phyloP scores from a whole-genome alignment of 2,888 invertebrate species.

The Rhagonycha lutea region DNA sequence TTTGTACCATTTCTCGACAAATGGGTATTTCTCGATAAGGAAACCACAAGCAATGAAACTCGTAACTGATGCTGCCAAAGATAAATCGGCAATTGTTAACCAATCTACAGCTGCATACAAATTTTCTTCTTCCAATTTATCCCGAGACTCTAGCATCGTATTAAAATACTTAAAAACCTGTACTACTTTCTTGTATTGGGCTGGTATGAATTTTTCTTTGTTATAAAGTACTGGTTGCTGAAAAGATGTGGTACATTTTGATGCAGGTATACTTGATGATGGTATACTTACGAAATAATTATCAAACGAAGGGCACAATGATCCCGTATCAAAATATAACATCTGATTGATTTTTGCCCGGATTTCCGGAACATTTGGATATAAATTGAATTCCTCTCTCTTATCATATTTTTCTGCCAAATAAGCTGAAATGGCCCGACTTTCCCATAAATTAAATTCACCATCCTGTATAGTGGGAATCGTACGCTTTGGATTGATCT shows the following conservation, averaged over 20 bases:
- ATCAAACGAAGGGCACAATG: too few relatives aligned
- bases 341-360: conserved; percentile 79
- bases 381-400: conserved; percentile 65
- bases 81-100: conserved; percentile 72
- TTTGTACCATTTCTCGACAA: conserved; percentile 67
- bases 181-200: conserved; percentile 69
- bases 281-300: too few relatives aligned
- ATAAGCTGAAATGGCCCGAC: conserved; percentile 81
- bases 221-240: too few relatives aligned
- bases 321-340: too few relatives aligned
- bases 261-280: too few relatives aligned
- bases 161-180: conserved; percentile 72
- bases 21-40: conserved; percentile 70
- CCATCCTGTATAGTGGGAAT: conserved; percentile 84
- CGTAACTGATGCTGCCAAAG: conserved; percentile 69
- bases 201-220: too few relatives aligned
- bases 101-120: conserved; percentile 59
- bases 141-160: conserved; percentile 70
- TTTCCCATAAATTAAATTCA: conserved; percentile 81
- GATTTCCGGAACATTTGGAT: conserved; percentile 77
- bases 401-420: conserved; percentile 81
- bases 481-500: conserved; percentile 84
- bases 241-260: too few relatives aligned
- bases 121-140: conserved; percentile 32
- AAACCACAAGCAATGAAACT: conserved; percentile 66